Percentiles rank a stretch among this genome's conserved stretches.
These are phyloP conservation scores for Cromileptes altivelis DNA, from an alignment of 2,113 vertebrate species.

Conservation along the genomic window DNA sequence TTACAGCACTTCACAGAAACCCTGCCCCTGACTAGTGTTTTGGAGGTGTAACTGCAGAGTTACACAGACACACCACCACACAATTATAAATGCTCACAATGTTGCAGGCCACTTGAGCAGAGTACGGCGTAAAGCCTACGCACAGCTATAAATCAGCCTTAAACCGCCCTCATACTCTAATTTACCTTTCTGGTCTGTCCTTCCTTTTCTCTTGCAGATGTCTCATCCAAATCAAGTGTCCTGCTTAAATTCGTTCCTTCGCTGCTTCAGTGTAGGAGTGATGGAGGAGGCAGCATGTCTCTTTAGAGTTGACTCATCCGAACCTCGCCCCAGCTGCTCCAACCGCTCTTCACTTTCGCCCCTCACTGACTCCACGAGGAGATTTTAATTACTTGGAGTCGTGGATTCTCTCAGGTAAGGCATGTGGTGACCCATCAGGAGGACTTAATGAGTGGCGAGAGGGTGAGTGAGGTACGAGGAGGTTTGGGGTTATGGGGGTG, in stretches of 20 bases:
- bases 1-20: too few relatives aligned
- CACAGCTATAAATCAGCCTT: background rate
- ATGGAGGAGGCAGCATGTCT: constrained; percentile 16
- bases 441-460: constrained; percentile 33
- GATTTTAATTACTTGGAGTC: constrained; percentile 76
- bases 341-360: constrained; percentile 38
- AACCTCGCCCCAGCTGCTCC: constrained; percentile 21
- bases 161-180: background rate
- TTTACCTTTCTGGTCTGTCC: background rate
- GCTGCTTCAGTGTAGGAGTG: background rate
- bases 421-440: constrained; percentile 33
- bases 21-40: too few relatives aligned
- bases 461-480: constrained; percentile 13
- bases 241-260: background rate
- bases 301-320: constrained; percentile 37
- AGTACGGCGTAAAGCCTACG: too few relatives aligned
- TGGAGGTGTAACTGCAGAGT: too few relatives aligned
- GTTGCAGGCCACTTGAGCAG: too few relatives aligned
- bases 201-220: background rate
- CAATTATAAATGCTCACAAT: too few relatives aligned
- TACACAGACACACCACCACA: too few relatives aligned
- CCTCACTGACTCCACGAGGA: constrained; percentile 40
- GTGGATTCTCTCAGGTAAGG: constrained; percentile 51
- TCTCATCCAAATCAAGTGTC: background rate
- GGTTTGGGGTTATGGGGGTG: constrained; percentile 15